phyloP scores from a whole-genome alignment of 2,888 invertebrate genomes.

The Beris chalybata region DNA sequence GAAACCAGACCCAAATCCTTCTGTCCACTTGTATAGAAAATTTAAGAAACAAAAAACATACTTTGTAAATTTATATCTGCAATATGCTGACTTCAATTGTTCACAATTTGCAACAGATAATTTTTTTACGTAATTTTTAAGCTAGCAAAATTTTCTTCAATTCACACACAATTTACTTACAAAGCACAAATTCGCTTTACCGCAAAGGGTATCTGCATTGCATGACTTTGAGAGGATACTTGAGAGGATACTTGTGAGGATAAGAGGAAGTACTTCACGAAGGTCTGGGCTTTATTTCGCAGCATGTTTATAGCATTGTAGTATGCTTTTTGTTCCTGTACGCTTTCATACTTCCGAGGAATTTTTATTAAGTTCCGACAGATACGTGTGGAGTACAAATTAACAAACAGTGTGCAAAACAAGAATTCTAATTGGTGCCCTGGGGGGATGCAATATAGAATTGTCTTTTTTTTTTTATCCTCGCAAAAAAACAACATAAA shows the following conservation, averaged over 20 bases:
- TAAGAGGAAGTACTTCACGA: conserved; percentile 27
- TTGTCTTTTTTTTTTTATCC: conserved; percentile 17
- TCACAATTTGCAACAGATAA: conserved; percentile 30
- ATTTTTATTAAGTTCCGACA: conserved; percentile 27
- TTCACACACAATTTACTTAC: conserved; percentile 32
- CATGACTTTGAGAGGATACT: conserved; percentile 32
- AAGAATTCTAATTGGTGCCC: conserved; percentile 28
- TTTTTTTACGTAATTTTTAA: conserved; percentile 16
- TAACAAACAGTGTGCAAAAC: conserved; percentile 28
- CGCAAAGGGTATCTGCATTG: conserved; percentile 33
- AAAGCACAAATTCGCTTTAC: conserved; percentile 24
- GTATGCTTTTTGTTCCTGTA: background rate
- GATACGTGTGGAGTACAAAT: background rate
- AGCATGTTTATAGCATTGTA: background rate
- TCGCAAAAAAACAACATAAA: background rate
- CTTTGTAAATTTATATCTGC: conserved; percentile 21
- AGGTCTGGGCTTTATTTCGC: conserved; percentile 23
- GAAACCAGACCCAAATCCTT: too few species aligned
- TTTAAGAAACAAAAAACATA: too few species aligned
- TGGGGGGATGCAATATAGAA: conserved; percentile 24
- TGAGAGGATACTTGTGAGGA: conserved; percentile 30
- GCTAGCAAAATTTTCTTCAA: background rate
- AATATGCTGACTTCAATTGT: conserved; percentile 21
- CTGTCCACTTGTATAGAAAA: too few species aligned
- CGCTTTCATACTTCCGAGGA: conserved; percentile 9